A percentile compares a stretch with the other conserved stretches of the same genome.
These are phyloP conservation scores for Lipophrys pholis DNA, from an alignment of 2,113 vertebrate genomes.

Conservation along the genomic window DNA sequence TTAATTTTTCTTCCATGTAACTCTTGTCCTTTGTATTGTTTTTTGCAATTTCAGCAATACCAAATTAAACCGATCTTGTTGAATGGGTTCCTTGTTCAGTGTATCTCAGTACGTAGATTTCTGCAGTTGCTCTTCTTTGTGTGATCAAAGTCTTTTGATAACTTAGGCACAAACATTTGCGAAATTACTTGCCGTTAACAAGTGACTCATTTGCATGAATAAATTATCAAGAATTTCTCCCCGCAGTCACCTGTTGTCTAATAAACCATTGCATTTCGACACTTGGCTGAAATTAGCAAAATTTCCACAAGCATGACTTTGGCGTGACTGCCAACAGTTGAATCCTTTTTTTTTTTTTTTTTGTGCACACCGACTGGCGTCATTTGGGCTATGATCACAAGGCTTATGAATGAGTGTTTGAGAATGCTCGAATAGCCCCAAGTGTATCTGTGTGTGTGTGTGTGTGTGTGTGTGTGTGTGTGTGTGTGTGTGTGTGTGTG, in stretches of 20 bases:
- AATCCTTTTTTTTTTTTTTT: constrained; percentile 15
- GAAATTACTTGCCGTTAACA: neutral
- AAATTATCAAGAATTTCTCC: neutral
- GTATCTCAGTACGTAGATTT: neutral
- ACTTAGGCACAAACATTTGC: neutral
- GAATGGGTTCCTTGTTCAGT: neutral
- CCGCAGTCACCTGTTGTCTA: neutral
- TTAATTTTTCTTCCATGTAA: constrained; percentile 36
- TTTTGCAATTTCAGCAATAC: constrained; percentile 33
- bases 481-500: too few species aligned
- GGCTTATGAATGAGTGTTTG: constrained; percentile 66
- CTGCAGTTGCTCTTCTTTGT: neutral
- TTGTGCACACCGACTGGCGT: constrained; percentile 24
- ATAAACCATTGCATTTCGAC: neutral
- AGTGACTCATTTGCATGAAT: neutral
- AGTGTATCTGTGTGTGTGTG: constrained; percentile 40
- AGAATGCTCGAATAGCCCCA: constrained; percentile 39
- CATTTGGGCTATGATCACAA: constrained; percentile 78
- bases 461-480: constrained; percentile 36
- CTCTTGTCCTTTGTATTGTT: constrained; percentile 28
- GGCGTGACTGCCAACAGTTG: constrained; percentile 12
- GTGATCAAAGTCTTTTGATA: neutral
- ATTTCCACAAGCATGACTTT: neutral
- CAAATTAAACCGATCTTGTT: constrained; percentile 53
- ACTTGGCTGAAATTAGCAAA: neutral